These are phyloP conservation scores for Lepus americanus DNA, from an alignment of 2,113 vertebrate genomes.

Conservation along the genomic window DNA sequence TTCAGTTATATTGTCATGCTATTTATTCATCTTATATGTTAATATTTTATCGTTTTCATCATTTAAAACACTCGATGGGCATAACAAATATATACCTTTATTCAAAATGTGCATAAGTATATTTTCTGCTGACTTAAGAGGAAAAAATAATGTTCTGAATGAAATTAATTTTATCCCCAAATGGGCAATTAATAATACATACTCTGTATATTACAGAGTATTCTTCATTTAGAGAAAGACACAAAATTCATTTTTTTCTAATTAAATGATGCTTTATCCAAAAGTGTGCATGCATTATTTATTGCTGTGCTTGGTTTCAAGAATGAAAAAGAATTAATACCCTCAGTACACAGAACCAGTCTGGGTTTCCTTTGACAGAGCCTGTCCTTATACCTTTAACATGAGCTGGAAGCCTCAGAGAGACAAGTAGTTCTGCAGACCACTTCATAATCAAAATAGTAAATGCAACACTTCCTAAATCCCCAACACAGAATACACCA, in stretches of 20 bases:
- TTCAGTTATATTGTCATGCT: background rate
- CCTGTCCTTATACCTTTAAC: background rate
- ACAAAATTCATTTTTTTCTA: conserved; percentile 64
- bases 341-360: background rate
- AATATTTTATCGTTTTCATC: conserved; percentile 19
- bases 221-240: conserved; percentile 60
- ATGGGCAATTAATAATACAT: conserved; percentile 58
- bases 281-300: conserved; percentile 55
- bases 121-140: conserved; percentile 52
- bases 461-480: background rate
- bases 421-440: background rate
- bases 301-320: background rate
- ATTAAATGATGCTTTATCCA: conserved; percentile 47
- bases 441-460: conserved; percentile 4
- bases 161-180: conserved; percentile 57
- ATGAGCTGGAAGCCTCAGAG: background rate
- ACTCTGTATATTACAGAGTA: conserved; percentile 7
- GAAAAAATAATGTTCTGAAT: conserved; percentile 25
- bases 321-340: conserved; percentile 40
- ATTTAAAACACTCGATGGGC: background rate
- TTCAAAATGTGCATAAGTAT: conserved; percentile 59
- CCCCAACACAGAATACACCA: background rate
- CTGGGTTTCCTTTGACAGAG: conserved; percentile 7
- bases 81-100: conserved; percentile 56
- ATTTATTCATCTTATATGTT: background rate